These are phyloP conservation scores for Chiroxiphia lanceolata DNA, from an alignment of 2,797 vertebrate species.

Conservation along the genomic window DNA sequence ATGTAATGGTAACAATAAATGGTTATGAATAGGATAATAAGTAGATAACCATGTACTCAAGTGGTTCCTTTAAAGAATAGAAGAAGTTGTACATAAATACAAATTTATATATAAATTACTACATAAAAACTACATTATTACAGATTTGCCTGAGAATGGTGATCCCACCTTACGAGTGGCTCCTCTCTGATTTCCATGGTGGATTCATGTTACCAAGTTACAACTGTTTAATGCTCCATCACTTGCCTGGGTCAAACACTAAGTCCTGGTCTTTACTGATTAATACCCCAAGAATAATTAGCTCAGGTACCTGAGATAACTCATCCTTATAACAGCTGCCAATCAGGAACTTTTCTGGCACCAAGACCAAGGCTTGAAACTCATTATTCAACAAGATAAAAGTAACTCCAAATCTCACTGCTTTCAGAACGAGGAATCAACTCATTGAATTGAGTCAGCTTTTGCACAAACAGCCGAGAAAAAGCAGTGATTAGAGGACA, in stretches of 20 bases:
- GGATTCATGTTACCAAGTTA: not conserved
- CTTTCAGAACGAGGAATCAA: slow-evolving; percentile 17
- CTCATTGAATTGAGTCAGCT: not conserved
- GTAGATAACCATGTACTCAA: not conserved
- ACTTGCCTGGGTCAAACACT: not conserved
- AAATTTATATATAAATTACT: not conserved
- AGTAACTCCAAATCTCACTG: not conserved
- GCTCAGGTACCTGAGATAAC: not conserved
- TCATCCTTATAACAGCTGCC: not conserved
- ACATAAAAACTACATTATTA: not conserved
- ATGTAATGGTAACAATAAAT: not conserved
- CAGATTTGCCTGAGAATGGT: not conserved
- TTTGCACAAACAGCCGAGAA: not conserved
- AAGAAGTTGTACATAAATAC: not conserved
- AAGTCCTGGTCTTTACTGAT: not conserved
- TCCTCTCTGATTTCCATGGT: not conserved
- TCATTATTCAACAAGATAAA: slow-evolving; percentile 12
- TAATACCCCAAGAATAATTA: not conserved
- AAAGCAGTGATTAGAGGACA: not conserved
- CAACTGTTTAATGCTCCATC: not conserved
- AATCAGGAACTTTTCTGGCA: slow-evolving; percentile 18
- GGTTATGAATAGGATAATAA: not conserved
- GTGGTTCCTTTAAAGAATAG: not conserved
- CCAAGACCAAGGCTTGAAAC: not conserved
- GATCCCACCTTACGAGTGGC: not conserved